Conservation (phyloP, 53 echinoderm and acorn worm species). For the Paelopatides confundens region DNA sequence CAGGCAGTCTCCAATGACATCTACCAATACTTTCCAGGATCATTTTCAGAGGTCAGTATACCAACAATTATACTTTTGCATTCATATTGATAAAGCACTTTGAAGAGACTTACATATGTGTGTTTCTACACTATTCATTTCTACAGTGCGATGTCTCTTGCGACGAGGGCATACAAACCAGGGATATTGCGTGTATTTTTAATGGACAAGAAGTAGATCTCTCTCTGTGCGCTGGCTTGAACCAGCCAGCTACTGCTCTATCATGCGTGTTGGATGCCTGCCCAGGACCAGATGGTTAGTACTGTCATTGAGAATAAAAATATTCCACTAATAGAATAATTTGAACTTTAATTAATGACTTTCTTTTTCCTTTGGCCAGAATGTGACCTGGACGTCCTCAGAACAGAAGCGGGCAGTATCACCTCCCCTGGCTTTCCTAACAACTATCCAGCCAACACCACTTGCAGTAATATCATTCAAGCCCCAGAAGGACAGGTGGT, state of each 20-base stretch:
- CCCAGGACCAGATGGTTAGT: constrained; percentile 65
- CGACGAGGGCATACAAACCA: constrained; percentile 66
- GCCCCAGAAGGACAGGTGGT: constrained; percentile 76
- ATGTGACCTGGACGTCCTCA: constrained; percentile 62
- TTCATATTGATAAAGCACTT: too few relatives aligned
- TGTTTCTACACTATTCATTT: background rate
- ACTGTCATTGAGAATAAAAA: too few relatives aligned
- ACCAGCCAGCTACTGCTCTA: constrained; percentile 55
- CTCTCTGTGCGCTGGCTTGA: constrained; percentile 56
- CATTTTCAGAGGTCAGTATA: constrained; percentile 74
- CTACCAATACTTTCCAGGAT: constrained; percentile 24
- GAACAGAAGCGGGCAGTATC: constrained; percentile 51
- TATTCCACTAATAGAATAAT: too few relatives aligned
- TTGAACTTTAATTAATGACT: too few relatives aligned
- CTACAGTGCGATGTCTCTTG: constrained; percentile 86
- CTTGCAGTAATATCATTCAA: constrained; percentile 68
- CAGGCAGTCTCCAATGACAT: constrained; percentile 48
- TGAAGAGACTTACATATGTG: too few relatives aligned
- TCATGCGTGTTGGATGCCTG: constrained; percentile 59
- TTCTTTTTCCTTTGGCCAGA: constrained; percentile 48
- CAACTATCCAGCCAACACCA: constrained; percentile 66
- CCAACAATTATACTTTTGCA: too few relatives aligned
- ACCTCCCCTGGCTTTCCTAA: constrained; percentile 62
- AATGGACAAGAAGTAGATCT: constrained; percentile 64
- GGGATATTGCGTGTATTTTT: constrained; percentile 59